Percentiles rank a stretch among this genome's conserved stretches.
phyloP scores from a whole-genome alignment of 1,140 invertebrate genomes.

The Halesus radiatus region DNA sequence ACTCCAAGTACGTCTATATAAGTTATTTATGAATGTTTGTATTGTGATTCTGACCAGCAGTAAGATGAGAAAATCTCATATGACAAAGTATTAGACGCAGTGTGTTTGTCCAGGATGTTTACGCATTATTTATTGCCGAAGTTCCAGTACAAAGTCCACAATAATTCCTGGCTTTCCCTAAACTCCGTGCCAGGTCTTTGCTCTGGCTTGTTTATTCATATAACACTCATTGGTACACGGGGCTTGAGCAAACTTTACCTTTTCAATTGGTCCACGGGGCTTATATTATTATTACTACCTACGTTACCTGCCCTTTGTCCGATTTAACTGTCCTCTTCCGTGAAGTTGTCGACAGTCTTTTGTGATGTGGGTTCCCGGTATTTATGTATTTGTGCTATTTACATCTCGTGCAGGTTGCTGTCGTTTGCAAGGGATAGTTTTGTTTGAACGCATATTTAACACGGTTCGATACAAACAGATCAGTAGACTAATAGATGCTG shows the following conservation, averaged over 20 bases:
- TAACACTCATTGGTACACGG: slow-evolving; percentile 10
- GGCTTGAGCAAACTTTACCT: slow-evolving; percentile 22
- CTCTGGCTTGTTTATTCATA: neutral
- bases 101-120: neutral
- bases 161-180: neutral
- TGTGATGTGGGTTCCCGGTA: slow-evolving; percentile 26
- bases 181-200: neutral
- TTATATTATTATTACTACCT: neutral
- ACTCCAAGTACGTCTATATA: no score
- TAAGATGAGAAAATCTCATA: no score
- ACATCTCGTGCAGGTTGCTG: neutral
- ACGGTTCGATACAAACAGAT: no score
- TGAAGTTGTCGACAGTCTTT: slow-evolving; percentile 3
- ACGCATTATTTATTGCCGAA: slow-evolving; percentile 19
- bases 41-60: no score
- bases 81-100: no score
- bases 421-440: neutral
- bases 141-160: neutral
- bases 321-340: slow-evolving; percentile 2
- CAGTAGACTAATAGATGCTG: no score
- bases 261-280: slow-evolving; percentile 4
- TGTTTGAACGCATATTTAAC: no score
- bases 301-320: neutral
- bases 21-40: no score
- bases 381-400: slow-evolving; percentile 23